These are phyloP conservation scores for Limonius californicus DNA, from an alignment of 1,140 invertebrate species.

Conservation along the genomic window DNA sequence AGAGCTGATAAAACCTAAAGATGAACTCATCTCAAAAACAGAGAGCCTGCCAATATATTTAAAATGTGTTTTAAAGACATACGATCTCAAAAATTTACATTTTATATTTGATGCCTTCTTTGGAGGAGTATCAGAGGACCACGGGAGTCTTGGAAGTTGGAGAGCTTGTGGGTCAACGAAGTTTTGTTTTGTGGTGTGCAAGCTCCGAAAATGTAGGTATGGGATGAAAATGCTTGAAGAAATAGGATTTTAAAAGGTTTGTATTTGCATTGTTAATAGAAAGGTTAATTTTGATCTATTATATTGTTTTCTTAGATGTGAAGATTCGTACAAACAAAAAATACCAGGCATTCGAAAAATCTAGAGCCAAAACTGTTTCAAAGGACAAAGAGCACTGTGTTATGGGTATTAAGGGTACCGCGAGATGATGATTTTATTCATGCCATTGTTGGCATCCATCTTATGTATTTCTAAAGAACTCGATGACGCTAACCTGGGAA, in stretches of 20 bases:
- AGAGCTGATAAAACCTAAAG: slow-evolving; percentile 93
- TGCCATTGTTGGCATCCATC: slow-evolving; percentile 96
- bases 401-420: slow-evolving; percentile 99
- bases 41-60: slow-evolving; percentile 96
- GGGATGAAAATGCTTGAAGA: slow-evolving; percentile 89
- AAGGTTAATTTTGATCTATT: background rate
- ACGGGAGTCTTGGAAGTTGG: slow-evolving; percentile 87
- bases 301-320: slow-evolving; percentile 57
- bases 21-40: slow-evolving; percentile 88
- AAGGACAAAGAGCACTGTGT: slow-evolving; percentile 96
- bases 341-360: slow-evolving; percentile 90
- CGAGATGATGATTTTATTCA: slow-evolving; percentile 97
- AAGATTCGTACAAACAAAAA: slow-evolving; percentile 97
- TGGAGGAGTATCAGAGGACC: slow-evolving; percentile 90
- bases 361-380: slow-evolving; percentile 89
- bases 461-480: slow-evolving; percentile 97
- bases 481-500: slow-evolving; percentile 91
- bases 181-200: slow-evolving; percentile 95
- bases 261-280: background rate
- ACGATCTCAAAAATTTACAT: slow-evolving; percentile 83
- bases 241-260: slow-evolving; percentile 90
- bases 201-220: slow-evolving; percentile 90
- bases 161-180: slow-evolving; percentile 84
- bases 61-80: slow-evolving; percentile 81
- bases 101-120: slow-evolving; percentile 95